phyloP scores from a whole-genome alignment of 53 echinoderm and acorn worm genomes.

The Mesocentrotus franciscanus region DNA sequence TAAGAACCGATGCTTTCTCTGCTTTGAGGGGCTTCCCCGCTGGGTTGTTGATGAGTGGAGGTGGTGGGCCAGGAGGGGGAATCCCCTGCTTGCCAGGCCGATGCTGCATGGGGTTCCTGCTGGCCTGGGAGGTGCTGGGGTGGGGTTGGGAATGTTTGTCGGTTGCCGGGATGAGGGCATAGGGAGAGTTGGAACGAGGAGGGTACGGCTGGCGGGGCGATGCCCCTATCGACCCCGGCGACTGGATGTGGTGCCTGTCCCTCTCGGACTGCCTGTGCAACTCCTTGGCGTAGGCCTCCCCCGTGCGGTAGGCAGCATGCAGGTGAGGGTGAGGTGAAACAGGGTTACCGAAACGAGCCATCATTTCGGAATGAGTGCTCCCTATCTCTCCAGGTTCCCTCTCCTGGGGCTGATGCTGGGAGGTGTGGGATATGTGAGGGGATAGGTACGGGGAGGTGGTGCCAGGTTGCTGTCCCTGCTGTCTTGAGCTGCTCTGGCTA shows the following conservation, averaged over 20 bases:
- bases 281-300: conserved; percentile 46
- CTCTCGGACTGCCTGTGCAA: conserved; percentile 47
- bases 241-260: conserved; percentile 66
- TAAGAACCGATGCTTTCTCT: conserved; percentile 84
- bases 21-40: conserved; percentile 92
- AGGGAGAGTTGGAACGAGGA: conserved; percentile 82
- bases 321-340: neutral
- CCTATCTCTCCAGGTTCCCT: conserved; percentile 72
- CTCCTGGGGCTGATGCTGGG: conserved; percentile 72
- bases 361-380: conserved; percentile 68
- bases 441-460: conserved; percentile 73
- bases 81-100: conserved; percentile 69
- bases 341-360: conserved; percentile 37
- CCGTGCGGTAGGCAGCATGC: conserved; percentile 28
- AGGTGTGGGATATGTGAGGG: conserved; percentile 88
- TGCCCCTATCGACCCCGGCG: neutral
- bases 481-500: conserved; percentile 63
- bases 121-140: conserved; percentile 67
- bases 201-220: conserved; percentile 36
- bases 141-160: conserved; percentile 66
- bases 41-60: conserved; percentile 88
- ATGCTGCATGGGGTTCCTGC: conserved; percentile 73
- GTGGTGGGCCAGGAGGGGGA: conserved; percentile 80
- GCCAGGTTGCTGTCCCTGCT: conserved; percentile 42
- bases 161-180: conserved; percentile 78